Conservation (phyloP, 2,888 invertebrate genomes). For the Dichetophora obliterata region DNA sequence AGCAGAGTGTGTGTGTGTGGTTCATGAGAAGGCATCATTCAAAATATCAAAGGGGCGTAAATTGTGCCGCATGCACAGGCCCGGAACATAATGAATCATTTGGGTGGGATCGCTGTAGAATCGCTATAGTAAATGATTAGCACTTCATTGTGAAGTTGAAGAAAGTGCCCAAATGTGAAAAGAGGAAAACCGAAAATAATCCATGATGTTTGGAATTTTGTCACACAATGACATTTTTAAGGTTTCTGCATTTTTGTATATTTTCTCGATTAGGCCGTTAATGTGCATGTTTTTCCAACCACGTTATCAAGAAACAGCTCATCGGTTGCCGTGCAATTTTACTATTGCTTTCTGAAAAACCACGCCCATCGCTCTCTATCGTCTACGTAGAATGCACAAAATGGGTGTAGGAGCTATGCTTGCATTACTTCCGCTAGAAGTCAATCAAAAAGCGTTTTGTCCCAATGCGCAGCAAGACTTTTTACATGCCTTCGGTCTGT, state of each 20-base stretch:
- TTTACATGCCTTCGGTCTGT: not conserved
- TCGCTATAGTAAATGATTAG: too few relatives aligned
- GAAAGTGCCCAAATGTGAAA: too few relatives aligned
- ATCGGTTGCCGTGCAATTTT: not conserved
- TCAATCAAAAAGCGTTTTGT: constrained; percentile 32
- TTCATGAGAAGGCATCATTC: not conserved
- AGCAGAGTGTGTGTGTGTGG: not conserved
- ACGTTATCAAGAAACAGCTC: not conserved
- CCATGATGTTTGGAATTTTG: too few relatives aligned
- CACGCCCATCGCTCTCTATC: not conserved
- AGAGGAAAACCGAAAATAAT: too few relatives aligned
- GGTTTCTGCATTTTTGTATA: too few relatives aligned
- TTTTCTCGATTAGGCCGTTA: too few relatives aligned
- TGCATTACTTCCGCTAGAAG: constrained; percentile 8
- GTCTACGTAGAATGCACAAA: not conserved
- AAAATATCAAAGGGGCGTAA: too few relatives aligned
- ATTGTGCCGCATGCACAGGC: too few relatives aligned
- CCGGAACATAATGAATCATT: too few relatives aligned
- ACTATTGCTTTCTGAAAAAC: not conserved
- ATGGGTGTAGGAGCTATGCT: not conserved
- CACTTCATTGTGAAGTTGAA: too few relatives aligned
- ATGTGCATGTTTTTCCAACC: not conserved
- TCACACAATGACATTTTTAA: too few relatives aligned
- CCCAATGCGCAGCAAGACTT: not conserved
- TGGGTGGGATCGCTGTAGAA: too few relatives aligned